phyloP scores from a whole-genome alignment of 2,113 vertebrate genomes.

The Panthera tigris region DNA sequence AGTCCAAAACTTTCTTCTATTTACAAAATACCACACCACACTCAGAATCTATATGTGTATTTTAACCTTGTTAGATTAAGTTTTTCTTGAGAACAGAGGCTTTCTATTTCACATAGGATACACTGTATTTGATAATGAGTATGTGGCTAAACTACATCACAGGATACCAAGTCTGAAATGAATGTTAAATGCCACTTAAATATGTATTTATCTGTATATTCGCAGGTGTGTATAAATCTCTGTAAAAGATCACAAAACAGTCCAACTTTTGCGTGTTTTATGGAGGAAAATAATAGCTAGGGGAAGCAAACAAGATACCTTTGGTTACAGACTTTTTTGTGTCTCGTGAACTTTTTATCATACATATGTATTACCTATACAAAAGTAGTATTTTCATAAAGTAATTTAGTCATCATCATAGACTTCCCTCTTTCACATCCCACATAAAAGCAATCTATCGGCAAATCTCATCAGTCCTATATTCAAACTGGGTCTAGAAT shows the following conservation, averaged over 20 bases:
- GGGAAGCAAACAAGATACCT: background rate
- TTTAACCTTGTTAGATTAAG: background rate
- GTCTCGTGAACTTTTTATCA: background rate
- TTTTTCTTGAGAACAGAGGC: background rate
- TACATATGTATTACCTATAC: background rate
- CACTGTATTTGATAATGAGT: background rate
- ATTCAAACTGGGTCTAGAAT: background rate
- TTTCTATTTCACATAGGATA: background rate
- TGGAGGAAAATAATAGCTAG: background rate
- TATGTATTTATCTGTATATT: background rate
- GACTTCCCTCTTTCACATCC: background rate
- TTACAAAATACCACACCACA: background rate
- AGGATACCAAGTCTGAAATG: background rate
- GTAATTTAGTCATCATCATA: conserved; percentile 1
- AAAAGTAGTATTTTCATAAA: conserved; percentile 16
- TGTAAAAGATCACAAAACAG: background rate
- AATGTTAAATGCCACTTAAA: conserved; percentile 26
- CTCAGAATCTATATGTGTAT: background rate
- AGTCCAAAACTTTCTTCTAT: background rate
- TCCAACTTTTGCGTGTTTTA: background rate
- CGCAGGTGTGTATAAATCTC: background rate
- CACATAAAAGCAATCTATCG: background rate
- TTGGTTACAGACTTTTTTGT: background rate
- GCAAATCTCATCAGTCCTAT: background rate
- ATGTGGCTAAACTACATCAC: background rate